phyloP scores from a whole-genome alignment of 2,113 vertebrate species.

The Xiphorhynchus elegans region DNA sequence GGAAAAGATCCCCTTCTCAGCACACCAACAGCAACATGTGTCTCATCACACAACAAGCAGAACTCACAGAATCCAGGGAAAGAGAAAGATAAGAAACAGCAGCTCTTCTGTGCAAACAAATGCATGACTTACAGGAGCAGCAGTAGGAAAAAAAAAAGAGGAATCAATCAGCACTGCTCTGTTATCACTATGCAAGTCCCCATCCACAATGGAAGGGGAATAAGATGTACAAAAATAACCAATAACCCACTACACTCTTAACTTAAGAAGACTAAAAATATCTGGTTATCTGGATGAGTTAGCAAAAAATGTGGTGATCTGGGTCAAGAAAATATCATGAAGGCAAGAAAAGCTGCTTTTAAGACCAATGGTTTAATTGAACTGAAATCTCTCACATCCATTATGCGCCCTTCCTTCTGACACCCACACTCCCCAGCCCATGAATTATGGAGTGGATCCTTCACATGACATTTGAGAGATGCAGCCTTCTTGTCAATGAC shows the following conservation, averaged over 20 bases:
- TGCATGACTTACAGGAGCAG: not conserved
- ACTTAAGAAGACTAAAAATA: not conserved
- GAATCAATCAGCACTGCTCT: not conserved
- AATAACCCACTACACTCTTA: not conserved
- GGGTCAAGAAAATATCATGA: not conserved
- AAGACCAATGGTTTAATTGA: not conserved
- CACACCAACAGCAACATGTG: rapidly evolving
- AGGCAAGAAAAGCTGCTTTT: not conserved
- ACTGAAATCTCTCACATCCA: not conserved
- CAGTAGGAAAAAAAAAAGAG: not conserved
- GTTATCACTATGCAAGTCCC: not conserved
- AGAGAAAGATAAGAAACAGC: not conserved
- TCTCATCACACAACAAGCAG: not conserved
- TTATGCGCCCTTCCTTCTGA: not conserved
- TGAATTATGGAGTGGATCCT: slow-evolving; percentile 57
- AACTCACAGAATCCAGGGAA: not conserved
- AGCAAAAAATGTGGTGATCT: not conserved
- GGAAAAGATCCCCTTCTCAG: not conserved
- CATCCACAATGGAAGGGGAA: not conserved
- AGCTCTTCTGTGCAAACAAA: not conserved
- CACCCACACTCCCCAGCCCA: slow-evolving; percentile 27
- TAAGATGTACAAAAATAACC: not conserved
- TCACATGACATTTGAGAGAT: slow-evolving; percentile 18
- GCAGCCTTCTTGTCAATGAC: slow-evolving; percentile 24
- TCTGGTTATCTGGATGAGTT: not conserved